phyloP scores from a whole-genome alignment of 2,113 vertebrate genomes.

The Scatophagus argus region DNA sequence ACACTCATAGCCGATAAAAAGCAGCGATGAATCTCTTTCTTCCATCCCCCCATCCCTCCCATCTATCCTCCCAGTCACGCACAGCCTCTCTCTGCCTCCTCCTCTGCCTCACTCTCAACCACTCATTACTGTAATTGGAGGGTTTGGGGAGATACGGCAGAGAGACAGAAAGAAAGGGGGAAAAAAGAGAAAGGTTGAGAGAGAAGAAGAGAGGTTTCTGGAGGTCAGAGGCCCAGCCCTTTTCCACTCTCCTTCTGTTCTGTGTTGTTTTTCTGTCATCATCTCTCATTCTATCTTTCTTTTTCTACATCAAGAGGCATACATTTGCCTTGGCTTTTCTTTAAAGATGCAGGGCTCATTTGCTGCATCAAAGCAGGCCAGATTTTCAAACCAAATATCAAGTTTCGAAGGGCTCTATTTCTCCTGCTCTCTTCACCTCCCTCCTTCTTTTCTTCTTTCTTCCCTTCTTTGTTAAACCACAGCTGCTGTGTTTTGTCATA shows the following conservation, averaged over 20 bases:
- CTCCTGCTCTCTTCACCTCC: slow-evolving; percentile 26
- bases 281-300: slow-evolving; percentile 39
- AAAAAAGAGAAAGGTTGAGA: slow-evolving; percentile 39
- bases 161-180: slow-evolving; percentile 41
- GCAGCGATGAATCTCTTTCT: slow-evolving; percentile 57
- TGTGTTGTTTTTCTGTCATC: slow-evolving; percentile 16
- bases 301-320: slow-evolving; percentile 55
- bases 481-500: slow-evolving; percentile 65
- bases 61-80: slow-evolving; percentile 69
- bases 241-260: slow-evolving; percentile 36
- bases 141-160: slow-evolving; percentile 72
- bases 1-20: slow-evolving; percentile 69
- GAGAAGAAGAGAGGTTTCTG: slow-evolving; percentile 58
- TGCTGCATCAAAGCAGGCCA: slow-evolving; percentile 62
- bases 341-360: slow-evolving; percentile 56
- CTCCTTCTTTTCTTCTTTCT: slow-evolving; percentile 1
- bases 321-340: slow-evolving; percentile 63
- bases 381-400: slow-evolving; percentile 62
- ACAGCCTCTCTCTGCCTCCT: slow-evolving; percentile 58
- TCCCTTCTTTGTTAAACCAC: slow-evolving; percentile 58
- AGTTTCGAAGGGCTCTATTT: slow-evolving; percentile 41
- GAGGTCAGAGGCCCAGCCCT: slow-evolving; percentile 72
- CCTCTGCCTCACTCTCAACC: slow-evolving; percentile 68
- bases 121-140: slow-evolving; percentile 83
- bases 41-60: slow-evolving; percentile 20